A percentile compares a stretch with the other conserved stretches of the same genome.
These are phyloP conservation scores for Apis dorsata DNA, from an alignment of 1,140 invertebrate genomes.

Conservation along the genomic window DNA sequence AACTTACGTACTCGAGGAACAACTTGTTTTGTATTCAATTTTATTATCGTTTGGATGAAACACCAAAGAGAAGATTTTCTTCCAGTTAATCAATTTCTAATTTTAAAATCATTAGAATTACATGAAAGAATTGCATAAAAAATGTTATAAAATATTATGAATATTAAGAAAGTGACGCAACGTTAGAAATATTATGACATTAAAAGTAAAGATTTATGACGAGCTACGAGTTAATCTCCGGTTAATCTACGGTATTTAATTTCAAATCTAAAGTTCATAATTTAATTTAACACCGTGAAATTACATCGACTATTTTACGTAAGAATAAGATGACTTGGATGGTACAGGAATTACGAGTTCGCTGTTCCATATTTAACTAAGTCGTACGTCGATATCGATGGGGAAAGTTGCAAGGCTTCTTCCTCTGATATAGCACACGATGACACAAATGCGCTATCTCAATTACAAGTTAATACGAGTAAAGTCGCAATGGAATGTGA, in stretches of 20 bases:
- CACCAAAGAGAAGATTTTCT: no score
- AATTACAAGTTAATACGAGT: constrained; percentile 33
- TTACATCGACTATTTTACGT: background rate
- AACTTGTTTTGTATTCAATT: no score
- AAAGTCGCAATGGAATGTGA: constrained; percentile 1
- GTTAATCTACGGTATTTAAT: background rate
- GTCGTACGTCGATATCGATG: constrained; percentile 21
- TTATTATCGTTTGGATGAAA: no score
- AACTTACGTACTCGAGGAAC: no score
- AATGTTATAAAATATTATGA: background rate
- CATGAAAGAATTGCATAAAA: no score
- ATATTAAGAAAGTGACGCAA: background rate
- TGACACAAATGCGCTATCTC: constrained; percentile 27
- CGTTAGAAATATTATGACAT: background rate
- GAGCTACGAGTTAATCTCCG: background rate
- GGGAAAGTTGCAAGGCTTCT: constrained; percentile 34
- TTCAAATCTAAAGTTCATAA: background rate
- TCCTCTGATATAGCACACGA: constrained; percentile 4
- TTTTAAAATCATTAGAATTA: no score
- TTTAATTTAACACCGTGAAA: background rate
- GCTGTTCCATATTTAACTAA: constrained; percentile 11
- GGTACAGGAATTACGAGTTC: background rate
- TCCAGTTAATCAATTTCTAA: no score
- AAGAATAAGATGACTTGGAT: background rate
- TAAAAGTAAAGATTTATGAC: background rate